Percentiles rank a stretch among this genome's conserved stretches.
These are phyloP conservation scores for Ophion obscuratus DNA, from an alignment of 2,888 invertebrate species.

Conservation along the genomic window DNA sequence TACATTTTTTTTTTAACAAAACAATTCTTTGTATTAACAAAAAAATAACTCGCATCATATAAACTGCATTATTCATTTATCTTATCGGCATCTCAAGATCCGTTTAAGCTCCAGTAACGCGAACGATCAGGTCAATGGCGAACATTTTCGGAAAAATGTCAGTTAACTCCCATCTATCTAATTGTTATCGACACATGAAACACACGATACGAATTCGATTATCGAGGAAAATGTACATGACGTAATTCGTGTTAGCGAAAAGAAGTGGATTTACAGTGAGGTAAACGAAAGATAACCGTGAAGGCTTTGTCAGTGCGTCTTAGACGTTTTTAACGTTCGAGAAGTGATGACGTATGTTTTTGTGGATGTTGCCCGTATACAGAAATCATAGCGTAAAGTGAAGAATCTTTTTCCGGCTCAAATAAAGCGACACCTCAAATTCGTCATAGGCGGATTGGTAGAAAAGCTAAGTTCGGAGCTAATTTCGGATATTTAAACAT, in stretches of 20 bases:
- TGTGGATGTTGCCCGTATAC: not conserved
- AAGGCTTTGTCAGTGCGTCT: not conserved
- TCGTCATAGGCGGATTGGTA: too few species aligned
- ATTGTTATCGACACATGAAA: constrained; percentile 23
- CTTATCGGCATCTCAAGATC: constrained; percentile 16
- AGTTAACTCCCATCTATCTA: not conserved
- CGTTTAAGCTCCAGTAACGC: constrained; percentile 8
- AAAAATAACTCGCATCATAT: not conserved
- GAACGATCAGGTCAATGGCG: not conserved
- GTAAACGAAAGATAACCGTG: not conserved
- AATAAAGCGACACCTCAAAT: too few species aligned
- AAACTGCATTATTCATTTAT: constrained; percentile 7
- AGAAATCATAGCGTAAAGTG: too few species aligned
- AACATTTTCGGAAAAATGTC: not conserved
- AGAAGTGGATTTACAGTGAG: not conserved
- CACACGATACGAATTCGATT: not conserved
- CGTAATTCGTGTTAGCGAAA: not conserved
- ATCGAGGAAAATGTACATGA: not conserved
- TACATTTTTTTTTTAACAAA: too few species aligned
- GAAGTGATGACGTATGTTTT: not conserved
- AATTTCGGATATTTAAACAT: too few species aligned
- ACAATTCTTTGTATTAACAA: not conserved
- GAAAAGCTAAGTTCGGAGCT: too few species aligned
- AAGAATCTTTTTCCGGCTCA: too few species aligned
- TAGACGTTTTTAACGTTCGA: not conserved